A percentile compares a stretch with the other conserved stretches of the same genome.
phyloP scores from a whole-genome alignment of 2,888 invertebrate species.

The Lasioglossum leucozonium region DNA sequence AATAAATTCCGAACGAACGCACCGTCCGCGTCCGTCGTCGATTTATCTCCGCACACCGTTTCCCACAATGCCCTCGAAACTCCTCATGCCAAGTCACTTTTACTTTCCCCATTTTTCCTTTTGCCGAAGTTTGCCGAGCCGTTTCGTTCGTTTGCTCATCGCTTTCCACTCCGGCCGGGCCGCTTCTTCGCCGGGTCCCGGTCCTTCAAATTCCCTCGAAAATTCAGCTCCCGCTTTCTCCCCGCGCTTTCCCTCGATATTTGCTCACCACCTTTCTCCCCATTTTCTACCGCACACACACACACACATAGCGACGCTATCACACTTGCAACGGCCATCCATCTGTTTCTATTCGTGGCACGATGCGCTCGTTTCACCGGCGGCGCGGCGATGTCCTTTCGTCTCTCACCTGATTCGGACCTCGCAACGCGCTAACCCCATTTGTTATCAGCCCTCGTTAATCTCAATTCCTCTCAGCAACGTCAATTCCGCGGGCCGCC shows the following conservation, averaged over 20 bases:
- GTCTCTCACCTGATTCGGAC: constrained; percentile 32
- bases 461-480: constrained; percentile 62
- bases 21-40: too few species aligned
- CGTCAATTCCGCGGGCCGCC: constrained; percentile 57
- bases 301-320: neutral
- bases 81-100: neutral
- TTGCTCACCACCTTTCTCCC: neutral
- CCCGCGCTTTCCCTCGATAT: neutral
- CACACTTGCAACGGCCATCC: neutral
- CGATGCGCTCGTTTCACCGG: neutral
- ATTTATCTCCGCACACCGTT: neutral
- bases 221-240: constrained; percentile 23
- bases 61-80: neutral
- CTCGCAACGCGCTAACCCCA: constrained; percentile 46
- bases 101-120: neutral
- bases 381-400: neutral
- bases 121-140: neutral
- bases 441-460: constrained; percentile 69
- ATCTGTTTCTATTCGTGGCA: neutral
- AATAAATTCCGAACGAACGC: neutral
- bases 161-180: neutral
- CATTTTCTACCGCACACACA: too few species aligned
- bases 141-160: neutral
- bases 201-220: neutral
- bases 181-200: neutral